Evolutionary conservation across 2,888 invertebrate species (phyloP).

Genomic region (Lissocephala sabroskyi): DNA sequence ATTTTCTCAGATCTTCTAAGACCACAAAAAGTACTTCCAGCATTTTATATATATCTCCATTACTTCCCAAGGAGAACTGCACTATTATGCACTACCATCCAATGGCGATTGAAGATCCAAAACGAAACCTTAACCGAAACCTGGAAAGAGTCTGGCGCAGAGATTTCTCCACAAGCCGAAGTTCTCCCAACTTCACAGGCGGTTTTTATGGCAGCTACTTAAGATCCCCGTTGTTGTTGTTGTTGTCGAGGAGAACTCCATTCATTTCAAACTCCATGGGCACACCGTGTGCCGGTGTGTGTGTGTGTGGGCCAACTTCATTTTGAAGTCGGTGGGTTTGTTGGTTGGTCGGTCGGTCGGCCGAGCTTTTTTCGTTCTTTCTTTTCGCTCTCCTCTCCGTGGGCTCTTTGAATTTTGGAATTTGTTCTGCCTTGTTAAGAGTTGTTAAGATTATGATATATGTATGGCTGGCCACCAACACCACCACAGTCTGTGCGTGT

Average conservation of each 20-base stretch:
- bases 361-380: slow-evolving; percentile 11
- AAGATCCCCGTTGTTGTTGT: background rate
- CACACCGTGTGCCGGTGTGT: slow-evolving; percentile 20
- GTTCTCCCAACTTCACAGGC: too few species aligned
- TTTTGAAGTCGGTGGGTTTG: slow-evolving; percentile 57
- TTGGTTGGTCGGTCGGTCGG: slow-evolving; percentile 57
- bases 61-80: too few species aligned
- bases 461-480: slow-evolving; percentile 23
- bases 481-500: too few species aligned
- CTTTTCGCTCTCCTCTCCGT: background rate
- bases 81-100: too few species aligned
- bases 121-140: too few species aligned
- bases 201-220: background rate
- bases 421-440: slow-evolving; percentile 70
- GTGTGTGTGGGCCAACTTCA: slow-evolving; percentile 45
- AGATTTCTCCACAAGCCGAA: too few species aligned
- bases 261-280: background rate
- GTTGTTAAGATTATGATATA: slow-evolving; percentile 71
- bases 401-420: slow-evolving; percentile 59
- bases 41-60: too few species aligned
- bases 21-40: too few species aligned
- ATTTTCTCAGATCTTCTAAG: too few species aligned
- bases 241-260: background rate
- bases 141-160: too few species aligned
- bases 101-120: too few species aligned